Evolutionary conservation across 2,888 invertebrate genomes (phyloP).

Genomic region (Imbricaverruca yamaguchii): DNA sequence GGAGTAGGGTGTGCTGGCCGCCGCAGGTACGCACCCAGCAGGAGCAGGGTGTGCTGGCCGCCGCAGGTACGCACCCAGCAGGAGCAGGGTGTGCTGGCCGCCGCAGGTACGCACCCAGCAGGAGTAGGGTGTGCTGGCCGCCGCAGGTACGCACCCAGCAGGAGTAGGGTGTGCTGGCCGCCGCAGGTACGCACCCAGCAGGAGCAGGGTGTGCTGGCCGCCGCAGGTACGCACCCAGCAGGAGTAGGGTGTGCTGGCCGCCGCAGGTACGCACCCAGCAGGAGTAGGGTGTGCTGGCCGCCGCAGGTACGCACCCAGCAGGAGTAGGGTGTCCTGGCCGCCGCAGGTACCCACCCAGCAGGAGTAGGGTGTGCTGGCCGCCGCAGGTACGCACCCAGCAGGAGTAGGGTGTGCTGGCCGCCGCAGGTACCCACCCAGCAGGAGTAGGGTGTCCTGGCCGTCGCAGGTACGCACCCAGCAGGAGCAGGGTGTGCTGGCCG

Average conservation of each 20-base stretch:
- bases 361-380: no score
- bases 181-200: neutral
- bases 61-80: neutral
- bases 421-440: slow-evolving; percentile 18
- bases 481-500: neutral
- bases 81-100: neutral
- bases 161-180: neutral
- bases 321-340: neutral
- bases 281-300: neutral
- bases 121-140: neutral
- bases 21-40: neutral
- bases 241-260: neutral
- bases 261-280: neutral
- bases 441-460: no score
- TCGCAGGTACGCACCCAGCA: neutral
- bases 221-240: neutral
- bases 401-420: neutral
- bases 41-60: neutral
- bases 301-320: neutral
- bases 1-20: no score
- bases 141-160: neutral
- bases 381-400: neutral
- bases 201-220: neutral
- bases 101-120: neutral
- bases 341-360: slow-evolving; percentile 18